Base-by-base conservation (phyloP, 2,113 vertebrate species). In the Ptychochromis oligacanthus region DNA sequence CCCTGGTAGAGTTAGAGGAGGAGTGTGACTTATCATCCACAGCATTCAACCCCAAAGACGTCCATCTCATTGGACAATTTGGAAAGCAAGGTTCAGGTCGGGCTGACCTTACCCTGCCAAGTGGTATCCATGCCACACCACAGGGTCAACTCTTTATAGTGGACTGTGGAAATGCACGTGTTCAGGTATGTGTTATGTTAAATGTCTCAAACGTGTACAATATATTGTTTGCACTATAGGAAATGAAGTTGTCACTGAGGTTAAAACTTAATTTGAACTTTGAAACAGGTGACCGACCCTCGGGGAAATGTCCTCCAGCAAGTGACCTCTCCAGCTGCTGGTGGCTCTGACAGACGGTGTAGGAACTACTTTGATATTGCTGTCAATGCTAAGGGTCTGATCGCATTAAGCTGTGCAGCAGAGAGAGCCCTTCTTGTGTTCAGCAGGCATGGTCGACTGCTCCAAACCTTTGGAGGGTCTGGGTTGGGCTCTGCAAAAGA, bases 321-420 rank as follows among this genome's bases (percentile, higher is more conserved):
- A 91, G 93, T 96, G 38, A 62, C 86, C 24, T 90, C 94, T 17
- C 60, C 91, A 24, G 81, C 85, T 6, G 81, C 80, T 14, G 87
- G 91, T 7, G 85, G 89, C 54, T 91, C 91, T 7, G 65, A 80
- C 12, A 89, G 93, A 67, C 87, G 86, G 72, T 95, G 92, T 52
- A 90, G 90, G 34, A 96, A 95, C 88, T 96, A 95, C 87, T 96
- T 96, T 75, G 96, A 97, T 72, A 93, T 97, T 18, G 95, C 96
- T 0, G 95, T 96, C 7, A 96, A 94, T 61, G 77, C 91, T 6
- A 95, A 96, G 61, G 96, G 96, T 17, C 87, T 96, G 61, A 93
- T 96, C 15, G 96, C 95, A 1, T 55, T 97, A 34, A 96, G 94
- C 88, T 96, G 95, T 81, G 92, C 94, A 1, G 93, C 95, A 8